Base-by-base conservation (phyloP, 2,888 invertebrate species). In the Mimas tiliae region DNA sequence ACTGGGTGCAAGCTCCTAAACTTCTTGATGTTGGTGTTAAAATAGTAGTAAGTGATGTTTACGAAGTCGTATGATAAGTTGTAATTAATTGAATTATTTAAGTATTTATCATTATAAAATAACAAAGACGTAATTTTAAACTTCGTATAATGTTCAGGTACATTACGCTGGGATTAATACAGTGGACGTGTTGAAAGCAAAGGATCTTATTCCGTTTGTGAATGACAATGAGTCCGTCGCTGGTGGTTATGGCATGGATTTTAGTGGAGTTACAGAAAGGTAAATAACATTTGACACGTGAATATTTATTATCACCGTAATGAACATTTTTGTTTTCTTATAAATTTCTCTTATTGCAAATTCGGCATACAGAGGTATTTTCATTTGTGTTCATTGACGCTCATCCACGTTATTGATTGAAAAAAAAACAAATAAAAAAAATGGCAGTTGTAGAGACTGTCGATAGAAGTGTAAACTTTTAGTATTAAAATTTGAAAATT, bases 191-290 rank as follows among this genome's bases (percentile, higher is more conserved):
- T 69, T 73, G 34, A 70, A 67, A 58, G 78, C 77, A 4, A 66
- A 65, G 0, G 80, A 73, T 16, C 71, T 67, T 33, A 66, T 74
- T 45, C 64, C 72, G 33, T 21, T 6, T 8, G 62, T 63, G 33
- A 16, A 21, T 21, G 34, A 68, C 65, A 58, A 6, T 45, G 47
- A 45, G 52, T 52, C 45, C 63, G 38, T 12, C 6, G 19, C 34
- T n/a, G 14, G 27, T 16, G 67, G 68, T 0, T 83, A 70, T 63
- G 84, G 84, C 11, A 82, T 85, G 81, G 85, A 85, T 63, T 85
- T 81, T 65, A 85, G 85, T 74, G 85, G 85, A n/a, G 65, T 75
- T 1, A 82, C 83, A 52, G 70, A 76, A 34, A 76, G 73, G 85
- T 83, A 75, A 48, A 27, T 1, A 27, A 27, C 27, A 27, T 27